Base-by-base conservation (phyloP, 1,140 invertebrate species). In the Frieseomelitta varia region DNA sequence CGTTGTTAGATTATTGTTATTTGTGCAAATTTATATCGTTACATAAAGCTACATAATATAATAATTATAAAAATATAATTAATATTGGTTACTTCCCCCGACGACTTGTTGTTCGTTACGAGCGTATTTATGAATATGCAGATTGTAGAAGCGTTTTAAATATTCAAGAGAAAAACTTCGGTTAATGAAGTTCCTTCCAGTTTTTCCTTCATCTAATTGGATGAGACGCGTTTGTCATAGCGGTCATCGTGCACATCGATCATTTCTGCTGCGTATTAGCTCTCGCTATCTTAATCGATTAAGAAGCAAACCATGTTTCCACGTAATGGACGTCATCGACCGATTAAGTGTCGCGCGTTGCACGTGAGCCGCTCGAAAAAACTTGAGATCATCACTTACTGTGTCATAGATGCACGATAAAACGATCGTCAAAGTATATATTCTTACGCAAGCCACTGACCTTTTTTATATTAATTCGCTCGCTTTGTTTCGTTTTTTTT, bases 271-370 rank as follows among this genome's bases (percentile, higher is more conserved):
- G 24, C 77, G 12, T 53, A 55, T 51, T 55, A 21, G 24, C 39
- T 71, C 17, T 71, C 17, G 27, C 21, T 56, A 77, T 51, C 39
- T 71, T 80, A 69, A 71, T 72, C 55, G 79, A 80, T 72, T 80
- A 72, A 72, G 67, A 80, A 58, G 11, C 39, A 39, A 71, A 10
- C 34, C 55, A 56, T 72, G 68, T 80, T 79, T 80, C 79, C 68
- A 80, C 55, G 79, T 51, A 80, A 72, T 39, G 21, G 53, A 80
- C 79, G 79, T 80, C 79, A 80, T 72, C 68, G 79, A 80, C 68
- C 79, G 67, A 72, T 80, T 80, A 80, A 72, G 53, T 72, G 34
- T 72, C 68, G 79, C 39, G 24, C 19, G 39, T 47, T 79, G 53
- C 78, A 58, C 53, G 63, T 68, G 68, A 80, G 53, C 12, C 12